Evolutionary conservation across 37 sponge, comb jelly and placozoan genomes (phyloP).

Genomic region (Theonella swinhoei): DNA sequence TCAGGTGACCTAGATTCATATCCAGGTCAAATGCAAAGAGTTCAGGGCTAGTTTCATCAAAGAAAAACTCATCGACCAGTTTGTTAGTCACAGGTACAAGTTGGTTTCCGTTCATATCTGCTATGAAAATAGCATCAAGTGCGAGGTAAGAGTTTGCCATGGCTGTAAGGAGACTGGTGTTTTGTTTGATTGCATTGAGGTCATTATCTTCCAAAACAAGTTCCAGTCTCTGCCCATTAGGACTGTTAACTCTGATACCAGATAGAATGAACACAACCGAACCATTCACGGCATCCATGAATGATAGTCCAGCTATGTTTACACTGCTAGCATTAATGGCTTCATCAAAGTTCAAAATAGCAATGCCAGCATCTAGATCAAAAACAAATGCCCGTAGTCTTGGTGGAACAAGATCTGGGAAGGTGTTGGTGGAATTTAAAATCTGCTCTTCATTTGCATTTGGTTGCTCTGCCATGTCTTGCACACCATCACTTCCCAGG

Average conservation of each 20-base stretch:
- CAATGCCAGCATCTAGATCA: constrained; percentile 74
- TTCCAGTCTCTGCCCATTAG: constrained; percentile 60
- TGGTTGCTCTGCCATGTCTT: constrained; percentile 65
- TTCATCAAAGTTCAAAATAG: constrained; percentile 74
- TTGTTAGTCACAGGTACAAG: constrained; percentile 36
- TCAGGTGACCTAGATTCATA: constrained; percentile 66
- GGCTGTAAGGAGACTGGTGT: constrained; percentile 61
- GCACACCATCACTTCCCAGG: constrained; percentile 34
- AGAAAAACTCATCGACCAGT: constrained; percentile 45
- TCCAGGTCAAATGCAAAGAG: constrained; percentile 74
- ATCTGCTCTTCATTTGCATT: constrained; percentile 50
- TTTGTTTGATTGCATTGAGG: constrained; percentile 85
- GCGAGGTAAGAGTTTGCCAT: constrained; percentile 62
- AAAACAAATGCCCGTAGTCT: constrained; percentile 50
- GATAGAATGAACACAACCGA: constrained; percentile 47
- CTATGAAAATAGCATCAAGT: constrained; percentile 52
- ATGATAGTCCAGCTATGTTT: constrained; percentile 47
- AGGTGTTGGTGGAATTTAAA: constrained; percentile 20
- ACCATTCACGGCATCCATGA: constrained; percentile 55
- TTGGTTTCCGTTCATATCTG: constrained; percentile 78
- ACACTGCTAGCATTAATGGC: constrained; percentile 61
- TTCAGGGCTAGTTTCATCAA: constrained; percentile 69
- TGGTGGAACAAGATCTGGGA: constrained; percentile 63
- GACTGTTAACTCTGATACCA: constrained; percentile 52
- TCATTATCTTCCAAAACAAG: constrained; percentile 64